A percentile compares a stretch with the other conserved stretches of the same genome.
Conservation (phyloP, 2,113 vertebrate genomes). For the Tragelaphus strepsiceros region DNA sequence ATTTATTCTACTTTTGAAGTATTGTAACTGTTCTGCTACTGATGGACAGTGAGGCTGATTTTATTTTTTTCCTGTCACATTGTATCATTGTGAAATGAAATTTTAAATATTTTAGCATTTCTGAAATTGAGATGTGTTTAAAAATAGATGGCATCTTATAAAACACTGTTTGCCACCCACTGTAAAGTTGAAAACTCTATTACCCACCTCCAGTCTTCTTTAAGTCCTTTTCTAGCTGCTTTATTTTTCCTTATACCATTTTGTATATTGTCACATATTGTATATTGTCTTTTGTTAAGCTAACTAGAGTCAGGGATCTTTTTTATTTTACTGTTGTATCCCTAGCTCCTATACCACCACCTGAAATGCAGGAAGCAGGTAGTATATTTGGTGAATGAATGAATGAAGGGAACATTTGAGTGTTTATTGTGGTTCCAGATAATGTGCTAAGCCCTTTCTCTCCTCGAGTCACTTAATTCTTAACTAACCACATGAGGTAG, state of each 20-base stretch:
- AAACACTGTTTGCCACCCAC: not conserved
- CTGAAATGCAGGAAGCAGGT: not conserved
- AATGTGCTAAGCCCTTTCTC: not conserved
- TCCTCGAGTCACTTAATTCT: not conserved
- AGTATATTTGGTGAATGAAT: not conserved
- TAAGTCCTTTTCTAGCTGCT: not conserved
- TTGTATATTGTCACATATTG: not conserved
- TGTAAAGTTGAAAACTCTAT: not conserved
- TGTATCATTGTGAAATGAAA: not conserved
- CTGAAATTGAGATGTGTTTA: conserved; percentile 9
- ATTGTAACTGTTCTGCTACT: not conserved
- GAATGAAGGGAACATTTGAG: not conserved
- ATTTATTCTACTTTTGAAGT: not conserved
- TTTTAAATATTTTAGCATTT: conserved; percentile 21
- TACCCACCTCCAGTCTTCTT: not conserved
- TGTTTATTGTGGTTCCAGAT: not conserved
- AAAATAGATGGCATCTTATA: not conserved
- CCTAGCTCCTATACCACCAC: not conserved
- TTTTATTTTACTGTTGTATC: not conserved
- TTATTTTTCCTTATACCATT: not conserved
- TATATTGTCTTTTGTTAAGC: not conserved
- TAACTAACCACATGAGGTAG: not conserved
- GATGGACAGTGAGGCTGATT: not conserved
- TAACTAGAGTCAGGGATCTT: not conserved
- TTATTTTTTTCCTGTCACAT: not conserved